A percentile compares a stretch with the other conserved stretches of the same genome.
phyloP scores from a whole-genome alignment of 37 sponge, comb jelly and placozoan genomes.

The Aplysina aerophoba region DNA sequence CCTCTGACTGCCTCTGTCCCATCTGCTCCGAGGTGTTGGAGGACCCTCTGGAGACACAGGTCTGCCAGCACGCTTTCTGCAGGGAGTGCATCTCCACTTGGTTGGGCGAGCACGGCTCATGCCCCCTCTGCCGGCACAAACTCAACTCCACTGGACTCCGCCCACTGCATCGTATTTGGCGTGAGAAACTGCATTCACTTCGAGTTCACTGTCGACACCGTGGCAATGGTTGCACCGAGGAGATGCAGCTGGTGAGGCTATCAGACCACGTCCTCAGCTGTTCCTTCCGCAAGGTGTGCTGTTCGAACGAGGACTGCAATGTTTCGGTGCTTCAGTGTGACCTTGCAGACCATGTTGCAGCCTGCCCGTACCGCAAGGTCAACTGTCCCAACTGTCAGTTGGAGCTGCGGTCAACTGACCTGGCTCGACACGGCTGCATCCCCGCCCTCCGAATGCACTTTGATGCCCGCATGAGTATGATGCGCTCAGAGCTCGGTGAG shows the following conservation, averaged over 20 bases:
- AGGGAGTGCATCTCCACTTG: slow-evolving; percentile 46
- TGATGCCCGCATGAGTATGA: slow-evolving; percentile 12
- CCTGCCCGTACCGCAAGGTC: slow-evolving; percentile 36
- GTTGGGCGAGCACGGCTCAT: slow-evolving; percentile 47
- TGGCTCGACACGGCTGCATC: slow-evolving; percentile 41
- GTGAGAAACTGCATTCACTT: slow-evolving; percentile 34
- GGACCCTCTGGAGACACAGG: slow-evolving; percentile 53
- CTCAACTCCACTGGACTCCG: slow-evolving; percentile 25
- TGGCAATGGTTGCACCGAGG: slow-evolving; percentile 42
- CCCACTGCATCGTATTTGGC: slow-evolving; percentile 52
- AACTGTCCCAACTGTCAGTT: slow-evolving; percentile 36
- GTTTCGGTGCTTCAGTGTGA: slow-evolving; percentile 20
- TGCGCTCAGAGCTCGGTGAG: slow-evolving; percentile 30
- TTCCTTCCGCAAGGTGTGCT: slow-evolving; percentile 31
- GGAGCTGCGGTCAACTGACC: neutral
- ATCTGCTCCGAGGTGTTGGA: slow-evolving; percentile 61
- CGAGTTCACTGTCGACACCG: slow-evolving; percentile 39
- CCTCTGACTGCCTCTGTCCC: slow-evolving; percentile 48
- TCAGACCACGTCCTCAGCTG: slow-evolving; percentile 36
- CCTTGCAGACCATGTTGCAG: slow-evolving; percentile 36
- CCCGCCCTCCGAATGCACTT: slow-evolving; percentile 39
- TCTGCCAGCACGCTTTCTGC: slow-evolving; percentile 68
- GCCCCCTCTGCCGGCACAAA: slow-evolving; percentile 51
- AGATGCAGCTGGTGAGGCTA: slow-evolving; percentile 35
- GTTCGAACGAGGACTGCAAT: slow-evolving; percentile 49